Percentiles rank a stretch among this genome's conserved stretches.
These are phyloP conservation scores for Atethmia centrago DNA, from an alignment of 2,888 invertebrate genomes.

Conservation along the genomic window DNA sequence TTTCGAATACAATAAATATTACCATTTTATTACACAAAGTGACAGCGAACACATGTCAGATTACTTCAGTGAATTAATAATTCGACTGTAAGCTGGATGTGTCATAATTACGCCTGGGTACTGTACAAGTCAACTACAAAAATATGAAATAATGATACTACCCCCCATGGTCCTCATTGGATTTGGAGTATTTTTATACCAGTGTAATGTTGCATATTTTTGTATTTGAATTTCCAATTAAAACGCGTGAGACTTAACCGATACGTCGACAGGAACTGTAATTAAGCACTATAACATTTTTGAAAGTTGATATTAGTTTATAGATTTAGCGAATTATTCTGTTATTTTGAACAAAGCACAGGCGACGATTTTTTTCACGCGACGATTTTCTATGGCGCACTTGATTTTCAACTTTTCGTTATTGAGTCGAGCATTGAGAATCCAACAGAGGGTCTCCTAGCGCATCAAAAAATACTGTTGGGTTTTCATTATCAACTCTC, in stretches of 20 bases:
- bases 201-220: conserved; percentile 16
- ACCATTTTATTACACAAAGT: too few species aligned
- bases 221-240: not conserved
- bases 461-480: too few species aligned
- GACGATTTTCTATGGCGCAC: too few species aligned
- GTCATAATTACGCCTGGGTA: not conserved
- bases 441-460: too few species aligned
- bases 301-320: not conserved
- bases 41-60: too few species aligned
- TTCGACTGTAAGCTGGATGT: not conserved
- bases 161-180: not conserved
- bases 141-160: conserved; percentile 6
- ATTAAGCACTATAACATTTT: conserved; percentile 10
- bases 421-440: too few species aligned
- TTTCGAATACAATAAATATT: too few species aligned
- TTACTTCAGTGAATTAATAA: too few species aligned
- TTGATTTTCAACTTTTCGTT: too few species aligned
- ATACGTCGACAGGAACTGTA: conserved; percentile 4
- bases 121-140: conserved; percentile 19
- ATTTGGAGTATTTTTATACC: not conserved
- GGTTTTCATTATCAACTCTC: too few species aligned
- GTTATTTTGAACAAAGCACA: not conserved
- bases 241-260: conserved; percentile 13
- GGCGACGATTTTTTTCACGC: not conserved
- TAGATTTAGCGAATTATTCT: conserved; percentile 16